Base-by-base conservation (phyloP, 2,113 vertebrate species). In the Entelurus aequoreus region DNA sequence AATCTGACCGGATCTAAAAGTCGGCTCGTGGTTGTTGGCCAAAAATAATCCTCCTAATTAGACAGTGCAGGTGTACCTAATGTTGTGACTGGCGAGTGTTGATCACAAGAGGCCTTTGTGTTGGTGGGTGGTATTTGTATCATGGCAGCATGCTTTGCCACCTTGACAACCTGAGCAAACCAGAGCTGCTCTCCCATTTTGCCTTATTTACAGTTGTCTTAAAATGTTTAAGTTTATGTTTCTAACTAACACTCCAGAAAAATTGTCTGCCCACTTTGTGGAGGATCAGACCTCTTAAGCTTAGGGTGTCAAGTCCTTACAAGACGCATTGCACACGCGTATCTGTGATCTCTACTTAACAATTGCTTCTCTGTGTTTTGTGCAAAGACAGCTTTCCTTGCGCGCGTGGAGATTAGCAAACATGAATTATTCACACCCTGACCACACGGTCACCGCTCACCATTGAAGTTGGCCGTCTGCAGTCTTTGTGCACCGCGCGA, bases 361-460 rank as follows among this genome's bases (percentile, higher is more conserved):
- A 54, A 14, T 54, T 7, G 35, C 35, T 6, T 54, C 38, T 16
- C 37, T 12, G 40, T 19, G 38, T 57, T 56, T 16, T 42, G 35
- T 46, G 62, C 37, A 40, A 67, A 63, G 53, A 67, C 67, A 76
- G 69, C 60, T 62, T 63, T 42, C 60, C 63, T 72, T 54, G 59
- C 62, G 36, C 21, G 15, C 10, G 49, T 66, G 71, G 74, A 46
- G 42, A 82, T 84, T 79, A 76, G 56, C 2, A 46, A 58, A 66
- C 74, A 72, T 81, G 68, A 81, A 81, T 86, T 79, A 79, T 86
- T 78, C 74, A 82, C 68, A 73, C 60, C 63, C 13, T 0, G 37
- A 75, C 74, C 75, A 67, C 79, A 72, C 69, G 79, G 75, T 68
- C 60, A 65, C 51, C 65, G 71, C 71, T 81, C 71, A 60, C 48